phyloP scores from a whole-genome alignment of 2,888 invertebrate species.

The Coelopa pilipes region DNA sequence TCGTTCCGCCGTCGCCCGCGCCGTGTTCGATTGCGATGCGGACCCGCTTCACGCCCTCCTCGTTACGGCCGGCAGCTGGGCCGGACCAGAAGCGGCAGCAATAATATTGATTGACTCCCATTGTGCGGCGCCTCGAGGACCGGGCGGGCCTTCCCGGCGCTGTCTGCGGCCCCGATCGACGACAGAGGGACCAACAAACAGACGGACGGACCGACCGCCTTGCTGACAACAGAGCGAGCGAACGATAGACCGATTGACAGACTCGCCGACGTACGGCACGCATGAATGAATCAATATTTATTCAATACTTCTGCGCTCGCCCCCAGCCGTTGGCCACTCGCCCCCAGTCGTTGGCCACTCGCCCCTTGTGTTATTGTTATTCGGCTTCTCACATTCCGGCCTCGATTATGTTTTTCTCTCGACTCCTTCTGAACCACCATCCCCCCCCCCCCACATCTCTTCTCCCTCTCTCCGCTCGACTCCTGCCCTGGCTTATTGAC shows the following conservation, averaged over 20 bases:
- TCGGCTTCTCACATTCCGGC: neutral
- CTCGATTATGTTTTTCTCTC: neutral
- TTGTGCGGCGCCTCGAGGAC: conserved; percentile 13
- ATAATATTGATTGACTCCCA: conserved; percentile 27
- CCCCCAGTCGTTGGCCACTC: neutral
- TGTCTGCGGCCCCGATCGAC: no score
- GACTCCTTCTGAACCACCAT: neutral
- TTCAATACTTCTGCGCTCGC: neutral
- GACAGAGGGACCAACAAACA: no score
- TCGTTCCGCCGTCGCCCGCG: no score
- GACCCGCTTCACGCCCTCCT: no score
- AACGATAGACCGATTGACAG: no score
- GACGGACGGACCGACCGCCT: no score
- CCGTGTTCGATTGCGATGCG: no score
- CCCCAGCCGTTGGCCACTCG: no score
- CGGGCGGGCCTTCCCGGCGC: no score
- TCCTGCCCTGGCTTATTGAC: neutral
- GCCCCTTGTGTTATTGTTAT: neutral
- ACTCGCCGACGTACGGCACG: neutral
- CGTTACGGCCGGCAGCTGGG: neutral
- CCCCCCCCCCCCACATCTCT: no score
- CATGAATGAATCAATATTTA: conserved; percentile 2
- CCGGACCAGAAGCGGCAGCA: neutral
- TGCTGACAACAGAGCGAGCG: no score
- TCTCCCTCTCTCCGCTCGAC: neutral